Base-by-base conservation (phyloP, 1,140 invertebrate species). In the Diabrotica undecimpunctata region DNA sequence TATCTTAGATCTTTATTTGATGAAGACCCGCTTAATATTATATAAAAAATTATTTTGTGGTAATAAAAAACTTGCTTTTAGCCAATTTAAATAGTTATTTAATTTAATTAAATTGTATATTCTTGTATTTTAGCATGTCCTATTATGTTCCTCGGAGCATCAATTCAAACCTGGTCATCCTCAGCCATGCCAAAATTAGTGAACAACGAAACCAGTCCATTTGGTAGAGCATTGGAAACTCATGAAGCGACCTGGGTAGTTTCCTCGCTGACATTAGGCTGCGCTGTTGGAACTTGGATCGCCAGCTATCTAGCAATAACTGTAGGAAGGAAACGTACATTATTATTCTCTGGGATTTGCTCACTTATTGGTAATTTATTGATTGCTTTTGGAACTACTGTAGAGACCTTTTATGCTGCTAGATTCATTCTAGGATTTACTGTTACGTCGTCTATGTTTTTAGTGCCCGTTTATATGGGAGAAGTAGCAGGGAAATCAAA, bases 211-310 rank as follows among this genome's bases (percentile, higher is more conserved):
- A 67, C 74, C 38, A 75, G 72, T 61, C 75, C 75, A 0, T 67
- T 76, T 7, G 80, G 79, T 0, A 66, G 65, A 4, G 52, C 46
- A 7, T 61, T 85, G 5, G 81, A 79, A 0, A 25, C 68, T 0
- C 81, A 84, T 2, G 79, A 91, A 71, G 79, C 81, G 53, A 89
- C 92, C 0, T 95, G 91, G 92, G 89, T 95, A 64, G 90, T 88
- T 0, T 90, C 90, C 0, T 77, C 95, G 8, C 80, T 94, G 54
- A 86, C 90, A 0, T 72, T 95, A n/a, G 93, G 93, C 8, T 90
- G 91, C 36, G 81, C 92, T 5, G 63, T 74, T 36, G 75, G 73
- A 5, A 69, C 75, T 2, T 65, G 70, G 10, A 41, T 69, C 7
- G 77, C 79, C 13, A 80, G 79, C 5, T 67, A 75, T 50, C 53